phyloP scores from a whole-genome alignment of 2,888 invertebrate species.

The Ophraella communa region DNA sequence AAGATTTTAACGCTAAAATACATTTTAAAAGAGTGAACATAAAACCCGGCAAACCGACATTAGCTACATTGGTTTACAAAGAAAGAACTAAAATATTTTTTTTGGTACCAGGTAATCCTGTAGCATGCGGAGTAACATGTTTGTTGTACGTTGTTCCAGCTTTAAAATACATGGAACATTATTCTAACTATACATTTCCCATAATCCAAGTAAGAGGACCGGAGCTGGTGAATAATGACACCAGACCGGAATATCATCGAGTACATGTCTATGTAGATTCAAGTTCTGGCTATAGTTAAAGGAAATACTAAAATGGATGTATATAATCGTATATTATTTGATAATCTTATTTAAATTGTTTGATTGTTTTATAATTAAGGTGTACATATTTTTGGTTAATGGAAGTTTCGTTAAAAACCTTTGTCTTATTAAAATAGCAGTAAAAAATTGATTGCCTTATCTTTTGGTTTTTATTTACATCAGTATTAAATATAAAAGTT shows the following conservation, averaged over 20 bases:
- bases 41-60: slow-evolving; percentile 99
- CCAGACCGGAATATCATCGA: slow-evolving; percentile 87
- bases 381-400: too few relatives aligned
- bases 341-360: not conserved
- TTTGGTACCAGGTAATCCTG: slow-evolving; percentile 92
- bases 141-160: slow-evolving; percentile 86
- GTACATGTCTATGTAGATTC: slow-evolving; percentile 60
- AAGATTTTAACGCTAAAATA: slow-evolving; percentile 78
- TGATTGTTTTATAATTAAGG: not conserved
- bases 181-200: slow-evolving; percentile 38
- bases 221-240: slow-evolving; percentile 67
- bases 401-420: too few relatives aligned
- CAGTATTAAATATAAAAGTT: too few relatives aligned
- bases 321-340: slow-evolving; percentile 23
- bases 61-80: slow-evolving; percentile 76
- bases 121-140: slow-evolving; percentile 90
- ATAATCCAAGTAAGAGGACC: slow-evolving; percentile 26
- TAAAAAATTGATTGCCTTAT: too few relatives aligned
- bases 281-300: slow-evolving; percentile 41
- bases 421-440: too few relatives aligned
- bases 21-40: slow-evolving; percentile 91
- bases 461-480: too few relatives aligned
- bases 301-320: not conserved
- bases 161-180: slow-evolving; percentile 57
- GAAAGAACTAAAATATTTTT: slow-evolving; percentile 76